Conservation (phyloP, 2,888 invertebrate species). For the Drosophila yooni region DNA sequence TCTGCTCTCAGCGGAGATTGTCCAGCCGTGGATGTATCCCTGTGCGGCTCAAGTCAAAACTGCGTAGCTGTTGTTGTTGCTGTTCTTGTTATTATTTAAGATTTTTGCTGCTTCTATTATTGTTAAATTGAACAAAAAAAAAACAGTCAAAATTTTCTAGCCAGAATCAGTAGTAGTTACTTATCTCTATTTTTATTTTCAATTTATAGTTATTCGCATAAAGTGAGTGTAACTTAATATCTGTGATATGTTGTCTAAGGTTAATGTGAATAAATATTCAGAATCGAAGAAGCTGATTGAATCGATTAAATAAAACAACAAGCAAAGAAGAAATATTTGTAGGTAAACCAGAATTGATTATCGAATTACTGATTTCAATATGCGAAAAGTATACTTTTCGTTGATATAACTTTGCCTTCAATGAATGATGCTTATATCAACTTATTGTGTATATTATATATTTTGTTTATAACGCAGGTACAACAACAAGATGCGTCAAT, state of each 20-base stretch:
- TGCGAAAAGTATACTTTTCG: not conserved
- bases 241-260: not conserved
- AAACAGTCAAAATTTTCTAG: not conserved
- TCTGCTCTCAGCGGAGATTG: slow-evolving; percentile 41
- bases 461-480: slow-evolving; percentile 43
- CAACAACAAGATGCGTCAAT: slow-evolving; percentile 84
- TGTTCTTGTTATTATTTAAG: slow-evolving; percentile 21
- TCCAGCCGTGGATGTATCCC: slow-evolving; percentile 72
- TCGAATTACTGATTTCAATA: not conserved
- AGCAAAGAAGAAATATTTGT: not conserved
- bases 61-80: slow-evolving; percentile 20
- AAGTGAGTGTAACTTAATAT: not conserved
- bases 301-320: not conserved
- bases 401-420: not conserved
- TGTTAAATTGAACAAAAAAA: not conserved
- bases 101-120: slow-evolving; percentile 6
- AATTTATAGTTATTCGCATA: not conserved
- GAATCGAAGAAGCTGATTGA: not conserved
- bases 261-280: not conserved
- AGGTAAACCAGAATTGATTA: not conserved
- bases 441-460: not conserved
- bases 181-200: not conserved
- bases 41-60: slow-evolving; percentile 42
- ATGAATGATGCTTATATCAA: not conserved
- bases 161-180: not conserved